Conservation (phyloP, 30 jellyfish, hydroid and myxozoan genomes). For the Sanderia malayensis region DNA sequence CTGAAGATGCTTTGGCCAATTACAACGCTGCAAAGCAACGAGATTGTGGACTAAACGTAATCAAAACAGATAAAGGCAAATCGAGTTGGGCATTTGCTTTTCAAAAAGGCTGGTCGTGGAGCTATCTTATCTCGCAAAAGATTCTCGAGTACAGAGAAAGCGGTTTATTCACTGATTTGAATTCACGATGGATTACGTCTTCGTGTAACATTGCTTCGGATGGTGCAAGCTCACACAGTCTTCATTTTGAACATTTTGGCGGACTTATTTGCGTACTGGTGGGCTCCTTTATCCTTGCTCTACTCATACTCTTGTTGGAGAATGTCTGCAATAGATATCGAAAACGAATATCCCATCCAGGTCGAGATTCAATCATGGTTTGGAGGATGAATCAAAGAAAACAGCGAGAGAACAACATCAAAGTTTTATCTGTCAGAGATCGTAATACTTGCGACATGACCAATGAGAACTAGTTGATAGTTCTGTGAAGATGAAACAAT, state of each 20-base stretch:
- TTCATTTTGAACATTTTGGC: not conserved
- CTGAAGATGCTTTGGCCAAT: not conserved
- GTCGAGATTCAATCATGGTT: not conserved
- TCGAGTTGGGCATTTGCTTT: constrained; percentile 9
- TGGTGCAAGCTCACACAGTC: not conserved
- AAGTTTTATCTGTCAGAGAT: too few species aligned
- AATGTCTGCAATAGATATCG: constrained; percentile 6
- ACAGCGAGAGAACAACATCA: too few species aligned
- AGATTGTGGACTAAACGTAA: not conserved
- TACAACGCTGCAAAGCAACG: constrained; percentile 5
- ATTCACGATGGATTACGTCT: constrained; percentile 12
- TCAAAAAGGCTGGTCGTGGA: constrained; percentile 7
- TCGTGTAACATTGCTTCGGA: not conserved
- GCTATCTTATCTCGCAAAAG: not conserved
- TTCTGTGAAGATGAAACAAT: too few species aligned
- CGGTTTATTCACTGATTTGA: not conserved
- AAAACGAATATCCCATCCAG: not conserved
- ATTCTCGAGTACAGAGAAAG: constrained; percentile 17
- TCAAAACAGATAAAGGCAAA: not conserved
- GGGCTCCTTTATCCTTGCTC: not conserved
- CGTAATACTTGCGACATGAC: too few species aligned
- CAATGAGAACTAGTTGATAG: too few species aligned
- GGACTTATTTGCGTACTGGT: not conserved
- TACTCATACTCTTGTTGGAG: not conserved
- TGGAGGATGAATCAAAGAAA: too few species aligned